A percentile compares a stretch with the other conserved stretches of the same genome.
phyloP scores from a whole-genome alignment of 92 coral and sea anemone species.

The Scolanthus callimorphus region DNA sequence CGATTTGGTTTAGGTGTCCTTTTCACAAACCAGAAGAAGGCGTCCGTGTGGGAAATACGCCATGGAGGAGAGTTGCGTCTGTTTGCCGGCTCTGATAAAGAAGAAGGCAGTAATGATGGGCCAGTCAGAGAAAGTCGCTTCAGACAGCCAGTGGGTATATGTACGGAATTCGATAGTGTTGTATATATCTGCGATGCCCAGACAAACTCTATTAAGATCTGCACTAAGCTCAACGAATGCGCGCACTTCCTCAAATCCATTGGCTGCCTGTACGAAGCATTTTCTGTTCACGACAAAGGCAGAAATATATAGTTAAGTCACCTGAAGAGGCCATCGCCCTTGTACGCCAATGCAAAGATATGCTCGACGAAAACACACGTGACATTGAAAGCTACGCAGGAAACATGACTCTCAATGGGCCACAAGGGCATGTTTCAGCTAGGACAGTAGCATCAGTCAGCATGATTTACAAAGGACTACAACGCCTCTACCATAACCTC shows the following conservation, averaged over 20 bases:
- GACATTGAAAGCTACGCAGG: slow-evolving; percentile 36
- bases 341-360: slow-evolving; percentile 43
- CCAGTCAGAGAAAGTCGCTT: slow-evolving; percentile 9
- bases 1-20: slow-evolving; percentile 36
- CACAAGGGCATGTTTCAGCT: slow-evolving; percentile 32
- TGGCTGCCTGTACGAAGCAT: slow-evolving; percentile 22
- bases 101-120: slow-evolving; percentile 13
- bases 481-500: slow-evolving; percentile 10
- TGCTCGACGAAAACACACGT: slow-evolving; percentile 31
- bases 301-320: slow-evolving; percentile 34
- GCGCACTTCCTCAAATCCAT: slow-evolving; percentile 14
- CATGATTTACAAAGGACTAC: slow-evolving; percentile 19
- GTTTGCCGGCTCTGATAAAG: neutral
- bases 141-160: slow-evolving; percentile 16
- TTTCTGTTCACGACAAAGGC: slow-evolving; percentile 41
- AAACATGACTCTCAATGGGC: slow-evolving; percentile 35
- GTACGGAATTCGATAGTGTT: slow-evolving; percentile 19
- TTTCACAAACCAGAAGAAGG: slow-evolving; percentile 32
- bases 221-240: slow-evolving; percentile 12
- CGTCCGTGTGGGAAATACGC: slow-evolving; percentile 15
- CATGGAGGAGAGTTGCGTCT: slow-evolving; percentile 15
- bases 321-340: slow-evolving; percentile 32
- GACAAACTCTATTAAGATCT: slow-evolving; percentile 37
- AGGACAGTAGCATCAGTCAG: slow-evolving; percentile 30
- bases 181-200: slow-evolving; percentile 36